Evolutionary conservation across 2,113 vertebrate genomes (phyloP).

Genomic region (Fulica atra): DNA sequence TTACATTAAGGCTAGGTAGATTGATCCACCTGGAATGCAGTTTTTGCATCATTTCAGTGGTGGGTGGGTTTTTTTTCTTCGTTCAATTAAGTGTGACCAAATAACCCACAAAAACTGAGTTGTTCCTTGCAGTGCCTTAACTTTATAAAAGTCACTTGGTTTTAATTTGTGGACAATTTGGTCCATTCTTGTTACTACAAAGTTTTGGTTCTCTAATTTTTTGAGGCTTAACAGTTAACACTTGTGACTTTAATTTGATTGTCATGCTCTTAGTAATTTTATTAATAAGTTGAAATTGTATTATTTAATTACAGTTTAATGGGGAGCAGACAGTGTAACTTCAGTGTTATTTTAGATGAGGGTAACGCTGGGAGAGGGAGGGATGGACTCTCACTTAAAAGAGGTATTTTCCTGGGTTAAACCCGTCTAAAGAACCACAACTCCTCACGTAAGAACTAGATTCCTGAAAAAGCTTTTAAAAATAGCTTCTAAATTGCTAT

Average conservation of each 20-base stretch:
- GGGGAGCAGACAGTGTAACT: not conserved
- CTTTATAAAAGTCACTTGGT: not conserved
- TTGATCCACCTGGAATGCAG: not conserved
- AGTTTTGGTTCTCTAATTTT: not conserved
- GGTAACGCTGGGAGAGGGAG: not conserved
- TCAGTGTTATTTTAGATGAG: not conserved
- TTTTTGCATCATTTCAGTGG: not conserved
- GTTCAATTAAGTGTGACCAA: not conserved
- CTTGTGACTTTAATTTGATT: not conserved
- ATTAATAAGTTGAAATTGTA: not conserved
- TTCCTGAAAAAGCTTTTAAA: not conserved
- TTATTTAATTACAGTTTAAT: not conserved
- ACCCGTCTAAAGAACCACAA: not conserved
- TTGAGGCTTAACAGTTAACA: not conserved
- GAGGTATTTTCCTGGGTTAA: not conserved
- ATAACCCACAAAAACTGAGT: not conserved
- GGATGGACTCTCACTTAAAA: not conserved
- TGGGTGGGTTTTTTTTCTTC: not conserved
- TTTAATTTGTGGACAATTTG: not conserved
- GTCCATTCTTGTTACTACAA: not conserved
- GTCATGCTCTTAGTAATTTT: not conserved
- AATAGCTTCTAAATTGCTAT: not conserved
- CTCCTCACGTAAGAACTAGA: not conserved
- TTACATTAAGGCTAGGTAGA: not conserved
- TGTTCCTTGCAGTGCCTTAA: not conserved